Base-by-base conservation (phyloP, 2,113 vertebrate species). In the Heterotis niloticus region DNA sequence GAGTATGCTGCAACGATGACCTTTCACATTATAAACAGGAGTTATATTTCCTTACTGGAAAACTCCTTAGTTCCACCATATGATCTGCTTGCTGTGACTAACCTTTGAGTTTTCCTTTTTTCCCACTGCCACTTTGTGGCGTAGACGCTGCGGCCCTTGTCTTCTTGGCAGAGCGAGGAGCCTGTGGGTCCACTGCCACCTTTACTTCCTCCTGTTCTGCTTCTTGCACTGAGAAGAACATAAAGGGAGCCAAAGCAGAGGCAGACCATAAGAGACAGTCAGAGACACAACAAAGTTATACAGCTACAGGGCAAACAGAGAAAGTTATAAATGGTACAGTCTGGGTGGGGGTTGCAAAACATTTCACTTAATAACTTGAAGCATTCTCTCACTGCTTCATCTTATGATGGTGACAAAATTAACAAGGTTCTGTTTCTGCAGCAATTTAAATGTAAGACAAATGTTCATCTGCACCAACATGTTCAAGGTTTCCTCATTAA, bases 61-160 rank as follows among this genome's bases (percentile, higher is more conserved):
- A 5, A 5, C 26, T 51, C 73, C 28, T 51, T 52, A 59, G 28
- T n/a, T 67, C 10, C 16, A n/a, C 13, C 80, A 81, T 84, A 81
- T 70, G 82, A 83, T 62, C 3, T 62, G 59, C 11, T 62, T 70
- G 69, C 12, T 85, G 86, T 85, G 82, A 87, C 97, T 95, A 90
- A 99, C 98, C 98, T 98, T 96, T 98, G 88, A 96, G 95, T 83
- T 96, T 98, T 75, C 94, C 96, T 89, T 96, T 98, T 90, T 92
- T 96, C 82, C 92, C 86, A 84, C 93, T 95, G 92, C 94, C 93
- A 10, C 93, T 93, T 88, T 97, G 97, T 80, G 92, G 94, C 78
- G 95, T 95, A 0, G 94, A 92, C 67, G 94, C 88, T 56, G 93
- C 91, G 17, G 92, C 92, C 92, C 94, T 96, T 89, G 89, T 73